Base-by-base conservation (phyloP, 2,888 invertebrate species). In the Boloria euphrosyne region DNA sequence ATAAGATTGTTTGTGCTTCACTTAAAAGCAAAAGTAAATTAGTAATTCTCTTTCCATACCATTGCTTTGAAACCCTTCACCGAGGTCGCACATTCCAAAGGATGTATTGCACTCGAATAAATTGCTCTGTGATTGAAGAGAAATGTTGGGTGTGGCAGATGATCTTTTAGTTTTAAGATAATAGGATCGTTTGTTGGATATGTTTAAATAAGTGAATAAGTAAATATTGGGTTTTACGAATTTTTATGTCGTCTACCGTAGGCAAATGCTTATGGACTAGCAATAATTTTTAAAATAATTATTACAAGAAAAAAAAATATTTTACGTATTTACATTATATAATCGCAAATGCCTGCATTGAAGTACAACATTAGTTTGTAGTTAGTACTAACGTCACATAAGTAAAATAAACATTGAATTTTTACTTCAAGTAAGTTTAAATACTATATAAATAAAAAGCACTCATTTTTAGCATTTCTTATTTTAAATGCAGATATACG, bases 71-170 rank as follows among this genome's bases (percentile, higher is more conserved):
- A 71, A 70, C 70, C 71, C 65, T 72, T 72, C 65, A 68, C 62
- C 62, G 58, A 61, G 64, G 46, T 58, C 60, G 51, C 44, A 43
- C 68, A 70, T 62, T 65, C 58, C 63, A 53, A 18, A 65, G 63
- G 65, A 70, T 72, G 65, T 68, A 70, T 72, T 66, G 70, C 63
- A 61, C 55, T 67, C 63, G 68, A 70, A 72, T 70, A 72, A 70
- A 68, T 72, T 68, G 67, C 65, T 70, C 58, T 43, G 59, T 54
- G 38, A 53, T 47, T 58, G 51, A 61, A 50, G 57, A 57, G 14
- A 44, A 27, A 60, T 51, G 55, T 43, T 31, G 43, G 52, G 44
- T 50, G 22, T 14, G 67, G 55, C 18, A 16, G 38, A 43, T 52
- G 62, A 54, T 49, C 61, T 60, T 67, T 67, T 61, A 55, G 59